These are phyloP conservation scores for Noctua comes DNA, from an alignment of 2,888 invertebrate genomes.

Conservation along the genomic window DNA sequence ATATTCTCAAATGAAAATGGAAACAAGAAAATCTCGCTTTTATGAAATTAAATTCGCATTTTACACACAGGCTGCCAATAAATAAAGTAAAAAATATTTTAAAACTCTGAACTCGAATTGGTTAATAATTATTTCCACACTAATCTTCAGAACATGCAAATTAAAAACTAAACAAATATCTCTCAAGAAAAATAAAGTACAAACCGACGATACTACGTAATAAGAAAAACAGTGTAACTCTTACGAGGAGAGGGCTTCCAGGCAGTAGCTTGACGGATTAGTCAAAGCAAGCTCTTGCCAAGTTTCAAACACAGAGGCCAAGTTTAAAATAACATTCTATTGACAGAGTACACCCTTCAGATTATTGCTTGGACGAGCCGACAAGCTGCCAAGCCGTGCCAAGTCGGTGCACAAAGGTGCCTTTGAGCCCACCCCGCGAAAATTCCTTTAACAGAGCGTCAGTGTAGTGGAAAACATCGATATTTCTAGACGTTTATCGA, in stretches of 20 bases:
- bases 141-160: not conserved
- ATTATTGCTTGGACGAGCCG: constrained; percentile 48
- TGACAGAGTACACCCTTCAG: constrained; percentile 36
- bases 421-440: constrained; percentile 14
- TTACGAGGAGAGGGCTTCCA: not conserved
- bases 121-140: not conserved
- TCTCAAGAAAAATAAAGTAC: not conserved
- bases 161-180: not conserved
- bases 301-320: constrained; percentile 15
- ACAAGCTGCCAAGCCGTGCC: constrained; percentile 46
- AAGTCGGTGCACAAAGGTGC: constrained; percentile 41
- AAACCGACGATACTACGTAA: not conserved
- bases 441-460: constrained; percentile 22
- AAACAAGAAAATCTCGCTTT: not conserved
- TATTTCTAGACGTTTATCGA: constrained; percentile 24
- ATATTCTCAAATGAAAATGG: not conserved
- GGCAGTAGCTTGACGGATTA: not conserved
- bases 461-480: constrained; percentile 23
- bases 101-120: not conserved
- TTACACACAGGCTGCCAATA: not conserved
- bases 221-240: not conserved
- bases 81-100: not conserved
- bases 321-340: constrained; percentile 48
- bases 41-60: not conserved
- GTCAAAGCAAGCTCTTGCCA: constrained; percentile 13